Conservation (phyloP, 2,888 invertebrate genomes). For the Brenthis hecate region DNA sequence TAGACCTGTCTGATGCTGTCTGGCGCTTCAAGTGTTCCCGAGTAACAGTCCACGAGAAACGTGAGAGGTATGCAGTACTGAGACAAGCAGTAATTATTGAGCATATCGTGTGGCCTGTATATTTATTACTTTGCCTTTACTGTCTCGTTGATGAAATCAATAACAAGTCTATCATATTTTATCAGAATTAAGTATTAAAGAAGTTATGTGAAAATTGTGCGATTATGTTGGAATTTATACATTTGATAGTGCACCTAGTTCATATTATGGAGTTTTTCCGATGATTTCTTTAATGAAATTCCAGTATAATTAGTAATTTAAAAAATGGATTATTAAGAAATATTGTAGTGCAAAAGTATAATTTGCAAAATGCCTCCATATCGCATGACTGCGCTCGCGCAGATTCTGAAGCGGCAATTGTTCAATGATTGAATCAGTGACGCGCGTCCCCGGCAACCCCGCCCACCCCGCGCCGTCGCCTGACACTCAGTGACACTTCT, state of each 20-base stretch:
- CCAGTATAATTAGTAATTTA: not conserved
- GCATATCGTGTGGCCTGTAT: not conserved
- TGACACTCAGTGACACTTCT: slow-evolving; percentile 40
- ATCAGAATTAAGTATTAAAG: too few species aligned
- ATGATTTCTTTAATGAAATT: not conserved
- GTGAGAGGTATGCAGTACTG: slow-evolving; percentile 18
- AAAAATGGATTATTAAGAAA: not conserved
- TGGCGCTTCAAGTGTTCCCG: not conserved
- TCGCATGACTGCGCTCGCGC: slow-evolving; percentile 53
- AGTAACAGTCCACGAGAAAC: slow-evolving; percentile 4
- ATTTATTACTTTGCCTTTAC: not conserved
- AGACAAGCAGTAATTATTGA: not conserved
- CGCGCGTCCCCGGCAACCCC: slow-evolving; percentile 41
- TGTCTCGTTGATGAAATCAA: not conserved
- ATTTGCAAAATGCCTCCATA: slow-evolving; percentile 34
- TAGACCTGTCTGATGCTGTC: not conserved
- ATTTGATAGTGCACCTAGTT: too few species aligned
- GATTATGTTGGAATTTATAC: not conserved
- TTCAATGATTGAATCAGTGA: slow-evolving; percentile 72
- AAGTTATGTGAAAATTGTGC: not conserved
- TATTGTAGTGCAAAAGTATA: not conserved
- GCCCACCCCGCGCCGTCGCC: slow-evolving; percentile 35
- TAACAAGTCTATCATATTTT: not conserved
- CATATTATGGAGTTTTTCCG: too few species aligned
- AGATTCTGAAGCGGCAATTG: slow-evolving; percentile 60